These are phyloP conservation scores for Hermaeophaga mercurialis DNA, from an alignment of 2,888 invertebrate species.

Conservation along the genomic window DNA sequence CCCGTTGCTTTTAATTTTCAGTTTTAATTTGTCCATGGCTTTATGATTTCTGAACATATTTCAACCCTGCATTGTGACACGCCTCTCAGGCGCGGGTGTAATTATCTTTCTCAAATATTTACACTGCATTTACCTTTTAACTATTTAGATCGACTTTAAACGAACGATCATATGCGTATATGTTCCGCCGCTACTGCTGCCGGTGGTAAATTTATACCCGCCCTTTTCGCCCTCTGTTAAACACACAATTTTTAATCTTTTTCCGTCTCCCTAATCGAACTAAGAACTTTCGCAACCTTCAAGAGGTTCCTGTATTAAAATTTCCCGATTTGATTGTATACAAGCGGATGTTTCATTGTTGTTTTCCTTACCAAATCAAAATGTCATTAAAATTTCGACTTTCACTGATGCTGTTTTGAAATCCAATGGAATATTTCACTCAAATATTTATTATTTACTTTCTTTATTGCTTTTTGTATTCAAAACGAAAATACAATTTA, in stretches of 20 bases:
- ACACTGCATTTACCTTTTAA: slow-evolving; percentile 57
- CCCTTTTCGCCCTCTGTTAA: slow-evolving; percentile 37
- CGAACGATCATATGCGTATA: slow-evolving; percentile 44
- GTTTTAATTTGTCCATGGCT: background rate
- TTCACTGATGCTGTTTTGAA: no score
- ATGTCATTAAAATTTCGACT: background rate
- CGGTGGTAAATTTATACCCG: slow-evolving; percentile 27
- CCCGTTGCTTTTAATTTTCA: no score
- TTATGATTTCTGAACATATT: slow-evolving; percentile 27
- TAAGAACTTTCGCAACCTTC: slow-evolving; percentile 31
- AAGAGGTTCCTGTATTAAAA: slow-evolving; percentile 22
- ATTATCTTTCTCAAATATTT: slow-evolving; percentile 58
- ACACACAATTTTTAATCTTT: slow-evolving; percentile 43
- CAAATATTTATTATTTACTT: no score
- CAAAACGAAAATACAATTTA: no score
- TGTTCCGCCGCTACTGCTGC: slow-evolving; percentile 31
- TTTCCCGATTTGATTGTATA: slow-evolving; percentile 16
- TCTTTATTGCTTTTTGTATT: no score
- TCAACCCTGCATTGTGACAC: slow-evolving; percentile 41
- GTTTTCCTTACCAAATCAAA: background rate
- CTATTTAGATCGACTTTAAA: slow-evolving; percentile 52
- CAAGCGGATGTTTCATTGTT: background rate
- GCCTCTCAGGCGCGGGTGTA: slow-evolving; percentile 57
- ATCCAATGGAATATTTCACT: no score
- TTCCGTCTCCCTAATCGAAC: slow-evolving; percentile 37